Evolutionary conservation across 30 jellyfish, hydroid and myxozoan genomes (phyloP).

Genomic region (Sanderia malayensis): DNA sequence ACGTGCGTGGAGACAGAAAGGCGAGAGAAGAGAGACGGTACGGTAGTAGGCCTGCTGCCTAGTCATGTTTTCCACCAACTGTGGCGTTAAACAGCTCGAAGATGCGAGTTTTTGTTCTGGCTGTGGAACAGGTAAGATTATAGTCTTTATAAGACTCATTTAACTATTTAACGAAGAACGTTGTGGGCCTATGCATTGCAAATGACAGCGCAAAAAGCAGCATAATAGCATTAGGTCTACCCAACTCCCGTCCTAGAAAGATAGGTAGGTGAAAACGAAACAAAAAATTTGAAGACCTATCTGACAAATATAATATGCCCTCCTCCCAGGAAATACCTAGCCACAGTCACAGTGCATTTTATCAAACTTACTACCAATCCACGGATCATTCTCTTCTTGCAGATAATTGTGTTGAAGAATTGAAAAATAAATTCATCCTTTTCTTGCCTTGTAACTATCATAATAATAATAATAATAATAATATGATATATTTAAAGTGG

Average conservation of each 20-base stretch:
- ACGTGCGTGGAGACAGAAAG: too few species aligned
- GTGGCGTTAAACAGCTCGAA: neutral
- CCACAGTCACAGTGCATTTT: too few species aligned
- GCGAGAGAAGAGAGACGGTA: neutral
- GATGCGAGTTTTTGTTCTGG: neutral
- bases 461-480: conserved; percentile 3
- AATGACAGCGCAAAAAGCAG: too few species aligned
- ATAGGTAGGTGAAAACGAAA: too few species aligned
- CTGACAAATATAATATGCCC: too few species aligned
- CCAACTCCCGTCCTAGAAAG: too few species aligned
- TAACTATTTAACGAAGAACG: neutral
- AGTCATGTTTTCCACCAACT: neutral
- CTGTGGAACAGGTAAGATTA: neutral
- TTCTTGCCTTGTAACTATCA: neutral
- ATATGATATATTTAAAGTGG: neutral
- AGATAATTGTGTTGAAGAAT: too few species aligned
- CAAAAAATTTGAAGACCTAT: too few species aligned
- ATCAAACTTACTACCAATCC: too few species aligned
- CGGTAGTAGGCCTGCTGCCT: neutral
- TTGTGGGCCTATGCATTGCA: neutral
- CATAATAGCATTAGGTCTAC: too few species aligned
- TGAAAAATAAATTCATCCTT: neutral
- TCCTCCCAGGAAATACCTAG: too few species aligned
- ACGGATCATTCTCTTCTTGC: too few species aligned
- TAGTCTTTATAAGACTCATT: neutral